Evolutionary conservation across 2,797 vertebrate species (phyloP).

Genomic region (Antrozous pallidus): DNA sequence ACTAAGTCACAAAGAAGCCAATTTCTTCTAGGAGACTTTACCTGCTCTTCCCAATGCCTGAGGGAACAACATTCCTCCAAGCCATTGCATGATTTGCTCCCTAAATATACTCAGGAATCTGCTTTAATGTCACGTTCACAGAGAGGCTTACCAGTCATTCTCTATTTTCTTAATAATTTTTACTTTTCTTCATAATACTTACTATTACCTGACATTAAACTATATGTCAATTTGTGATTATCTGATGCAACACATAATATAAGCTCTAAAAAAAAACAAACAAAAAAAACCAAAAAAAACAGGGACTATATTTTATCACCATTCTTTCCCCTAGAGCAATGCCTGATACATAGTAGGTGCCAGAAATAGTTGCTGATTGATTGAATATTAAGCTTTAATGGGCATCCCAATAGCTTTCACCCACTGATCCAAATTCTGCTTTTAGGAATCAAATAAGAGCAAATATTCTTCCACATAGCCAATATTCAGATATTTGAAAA

Average conservation of each 20-base stretch:
- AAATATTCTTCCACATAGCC: not conserved
- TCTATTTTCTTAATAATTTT: not conserved
- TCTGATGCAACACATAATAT: not conserved
- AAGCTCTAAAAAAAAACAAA: not conserved
- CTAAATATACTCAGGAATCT: not conserved
- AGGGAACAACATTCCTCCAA: not conserved
- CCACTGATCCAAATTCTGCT: not conserved
- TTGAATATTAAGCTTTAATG: not conserved
- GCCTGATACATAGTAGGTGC: not conserved
- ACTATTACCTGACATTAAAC: not conserved
- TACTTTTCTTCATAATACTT: not conserved
- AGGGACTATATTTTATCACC: not conserved
- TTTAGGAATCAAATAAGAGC: not conserved
- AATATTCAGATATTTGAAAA: not conserved
- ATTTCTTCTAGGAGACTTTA: not conserved
- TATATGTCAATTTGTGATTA: not conserved
- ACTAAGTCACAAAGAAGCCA: not conserved
- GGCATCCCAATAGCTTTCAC: not conserved
- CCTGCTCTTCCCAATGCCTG: not conserved
- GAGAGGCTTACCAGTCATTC: not conserved
- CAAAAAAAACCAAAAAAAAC: no score
- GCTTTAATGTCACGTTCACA: not conserved
- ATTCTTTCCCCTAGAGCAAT: not conserved
- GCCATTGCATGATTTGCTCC: not conserved
- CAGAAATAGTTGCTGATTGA: not conserved